Percentiles rank a stretch among this genome's conserved stretches.
Conservation (phyloP, 2,888 invertebrate genomes). For the Drosophila nr. medialis region DNA sequence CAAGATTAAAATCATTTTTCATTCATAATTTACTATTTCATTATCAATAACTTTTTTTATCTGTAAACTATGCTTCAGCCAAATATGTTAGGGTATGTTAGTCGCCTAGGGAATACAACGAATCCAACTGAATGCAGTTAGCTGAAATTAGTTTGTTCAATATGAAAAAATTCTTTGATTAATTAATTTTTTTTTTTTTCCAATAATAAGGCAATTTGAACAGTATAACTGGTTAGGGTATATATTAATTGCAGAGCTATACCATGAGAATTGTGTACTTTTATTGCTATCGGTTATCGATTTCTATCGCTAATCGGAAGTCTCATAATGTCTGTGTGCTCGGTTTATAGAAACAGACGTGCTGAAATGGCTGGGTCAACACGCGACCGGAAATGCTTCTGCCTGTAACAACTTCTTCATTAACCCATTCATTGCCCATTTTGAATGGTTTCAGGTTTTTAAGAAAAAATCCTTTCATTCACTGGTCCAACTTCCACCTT, state of each 20-base stretch:
- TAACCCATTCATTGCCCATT: not conserved
- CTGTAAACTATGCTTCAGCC: not conserved
- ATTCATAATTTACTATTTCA: not conserved
- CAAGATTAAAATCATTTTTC: not conserved
- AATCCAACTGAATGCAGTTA: not conserved
- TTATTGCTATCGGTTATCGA: not conserved
- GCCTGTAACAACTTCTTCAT: not conserved
- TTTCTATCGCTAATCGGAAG: not conserved
- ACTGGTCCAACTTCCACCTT: not conserved
- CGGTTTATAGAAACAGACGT: not conserved
- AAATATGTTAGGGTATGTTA: not conserved
- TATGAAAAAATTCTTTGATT: not conserved
- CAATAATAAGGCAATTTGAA: not conserved
- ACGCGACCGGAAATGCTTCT: not conserved
- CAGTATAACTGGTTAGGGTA: not conserved
- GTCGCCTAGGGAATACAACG: not conserved
- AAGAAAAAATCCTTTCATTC: not conserved
- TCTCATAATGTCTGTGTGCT: not conserved
- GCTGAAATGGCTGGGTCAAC: not conserved
- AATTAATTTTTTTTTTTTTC: not conserved
- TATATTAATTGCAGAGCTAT: not conserved
- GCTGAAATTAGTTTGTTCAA: not conserved
- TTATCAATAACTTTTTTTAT: not conserved
- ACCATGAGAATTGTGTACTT: not conserved
- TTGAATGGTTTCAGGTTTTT: not conserved